Conservation (phyloP, 2,888 invertebrate species). For the Leucophenga maculata region DNA sequence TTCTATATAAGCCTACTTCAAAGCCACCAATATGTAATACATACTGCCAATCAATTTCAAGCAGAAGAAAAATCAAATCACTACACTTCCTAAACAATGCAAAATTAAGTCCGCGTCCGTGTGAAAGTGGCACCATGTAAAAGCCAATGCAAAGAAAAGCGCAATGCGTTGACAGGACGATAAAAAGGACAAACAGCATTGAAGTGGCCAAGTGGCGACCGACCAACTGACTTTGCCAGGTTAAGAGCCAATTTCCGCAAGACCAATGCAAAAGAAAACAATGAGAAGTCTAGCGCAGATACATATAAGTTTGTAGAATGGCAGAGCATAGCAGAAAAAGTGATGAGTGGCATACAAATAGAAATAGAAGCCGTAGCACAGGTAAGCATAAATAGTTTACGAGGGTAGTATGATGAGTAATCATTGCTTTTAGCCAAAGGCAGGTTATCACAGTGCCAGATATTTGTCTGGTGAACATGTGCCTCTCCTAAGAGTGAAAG, state of each 20-base stretch:
- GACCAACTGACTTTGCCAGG: slow-evolving; percentile 7
- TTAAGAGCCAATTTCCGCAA: slow-evolving; percentile 25
- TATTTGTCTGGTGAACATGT: too few species aligned
- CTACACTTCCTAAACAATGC: not conserved
- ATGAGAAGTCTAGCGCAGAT: not conserved
- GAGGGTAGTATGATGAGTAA: too few species aligned
- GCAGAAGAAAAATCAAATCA: slow-evolving; percentile 6
- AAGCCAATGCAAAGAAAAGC: not conserved
- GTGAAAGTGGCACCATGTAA: not conserved
- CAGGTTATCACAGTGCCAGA: too few species aligned
- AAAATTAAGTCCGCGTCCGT: not conserved
- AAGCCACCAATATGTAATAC: too few species aligned
- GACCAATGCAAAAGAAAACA: not conserved
- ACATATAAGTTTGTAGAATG: not conserved
- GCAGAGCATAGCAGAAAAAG: not conserved
- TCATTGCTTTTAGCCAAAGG: too few species aligned
- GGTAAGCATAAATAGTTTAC: not conserved
- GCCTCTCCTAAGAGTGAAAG: too few species aligned
- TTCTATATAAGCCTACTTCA: too few species aligned
- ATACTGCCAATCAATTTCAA: not conserved
- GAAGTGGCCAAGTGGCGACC: not conserved
- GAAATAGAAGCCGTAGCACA: not conserved
- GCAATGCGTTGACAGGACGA: not conserved
- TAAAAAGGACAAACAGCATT: not conserved
- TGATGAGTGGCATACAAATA: not conserved